These are phyloP conservation scores for Corythornis cristatus DNA, from an alignment of 2,113 vertebrate species.

Conservation along the genomic window DNA sequence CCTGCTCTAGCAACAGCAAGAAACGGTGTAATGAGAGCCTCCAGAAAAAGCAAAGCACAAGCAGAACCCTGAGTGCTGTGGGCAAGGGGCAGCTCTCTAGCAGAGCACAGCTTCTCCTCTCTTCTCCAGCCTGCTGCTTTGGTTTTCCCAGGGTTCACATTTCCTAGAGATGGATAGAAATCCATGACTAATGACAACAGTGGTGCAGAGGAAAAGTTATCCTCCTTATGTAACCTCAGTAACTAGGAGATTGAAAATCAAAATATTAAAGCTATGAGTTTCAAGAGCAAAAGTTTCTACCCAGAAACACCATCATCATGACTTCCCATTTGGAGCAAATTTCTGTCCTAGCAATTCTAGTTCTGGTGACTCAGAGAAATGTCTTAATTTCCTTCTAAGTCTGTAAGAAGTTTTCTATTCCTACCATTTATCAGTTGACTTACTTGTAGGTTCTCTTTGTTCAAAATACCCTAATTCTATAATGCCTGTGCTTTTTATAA, in stretches of 20 bases:
- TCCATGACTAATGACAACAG: not conserved
- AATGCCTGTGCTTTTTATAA: not conserved
- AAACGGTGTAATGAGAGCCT: not conserved
- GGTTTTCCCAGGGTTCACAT: not conserved
- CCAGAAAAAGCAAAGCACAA: rapidly evolving
- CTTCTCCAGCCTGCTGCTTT: not conserved
- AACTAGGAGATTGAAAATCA: not conserved
- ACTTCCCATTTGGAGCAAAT: not conserved
- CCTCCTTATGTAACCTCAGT: not conserved
- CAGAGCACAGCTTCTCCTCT: not conserved
- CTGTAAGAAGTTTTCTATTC: not conserved
- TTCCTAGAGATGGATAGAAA: not conserved
- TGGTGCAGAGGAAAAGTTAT: not conserved
- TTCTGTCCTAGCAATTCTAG: not conserved
- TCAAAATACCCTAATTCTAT: not conserved
- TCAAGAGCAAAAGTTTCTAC: not conserved
- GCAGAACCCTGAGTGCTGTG: not conserved
- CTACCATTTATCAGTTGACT: not conserved
- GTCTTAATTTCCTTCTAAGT: not conserved
- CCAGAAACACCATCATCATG: not conserved
- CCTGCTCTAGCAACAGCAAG: not conserved
- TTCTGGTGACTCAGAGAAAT: not conserved
- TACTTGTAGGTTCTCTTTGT: not conserved
- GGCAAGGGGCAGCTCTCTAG: not conserved
- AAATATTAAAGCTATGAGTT: not conserved